These are phyloP conservation scores for Archivesica marissinica DNA, from an alignment of 1,140 invertebrate species.

Conservation along the genomic window DNA sequence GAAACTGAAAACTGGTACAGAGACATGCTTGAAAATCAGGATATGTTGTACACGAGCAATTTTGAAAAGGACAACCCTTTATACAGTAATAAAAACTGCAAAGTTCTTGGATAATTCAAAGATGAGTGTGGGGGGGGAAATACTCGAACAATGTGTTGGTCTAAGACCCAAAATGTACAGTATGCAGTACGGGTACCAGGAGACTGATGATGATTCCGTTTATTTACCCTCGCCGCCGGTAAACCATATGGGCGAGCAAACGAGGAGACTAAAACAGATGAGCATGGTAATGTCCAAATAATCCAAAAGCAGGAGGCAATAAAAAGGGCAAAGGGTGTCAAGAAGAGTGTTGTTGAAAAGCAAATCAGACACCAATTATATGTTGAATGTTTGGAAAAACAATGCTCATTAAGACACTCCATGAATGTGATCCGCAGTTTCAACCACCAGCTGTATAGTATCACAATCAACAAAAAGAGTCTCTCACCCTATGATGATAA, in stretches of 20 bases:
- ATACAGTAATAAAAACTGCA: constrained; percentile 28
- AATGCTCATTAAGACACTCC: constrained; percentile 21
- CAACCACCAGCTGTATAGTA: constrained; percentile 56
- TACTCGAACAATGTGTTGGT: constrained; percentile 64
- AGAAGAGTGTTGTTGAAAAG: constrained; percentile 65
- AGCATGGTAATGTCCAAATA: too few species aligned
- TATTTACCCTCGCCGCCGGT: too few species aligned
- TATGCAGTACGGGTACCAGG: background rate
- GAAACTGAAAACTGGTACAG: constrained; percentile 49
- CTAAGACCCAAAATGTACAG: constrained; percentile 65
- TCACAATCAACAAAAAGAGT: constrained; percentile 40
- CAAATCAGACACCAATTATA: constrained; percentile 64
- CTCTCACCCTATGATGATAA: constrained; percentile 34
- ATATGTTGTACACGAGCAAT: constrained; percentile 65
- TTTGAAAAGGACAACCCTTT: constrained; percentile 34
- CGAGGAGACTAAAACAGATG: too few species aligned
- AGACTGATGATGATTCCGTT: too few species aligned
- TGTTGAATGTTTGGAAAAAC: constrained; percentile 66
- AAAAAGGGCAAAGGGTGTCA: constrained; percentile 65
- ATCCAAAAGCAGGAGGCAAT: too few species aligned
- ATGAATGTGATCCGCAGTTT: constrained; percentile 68
- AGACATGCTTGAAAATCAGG: constrained; percentile 39
- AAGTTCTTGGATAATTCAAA: constrained; percentile 60
- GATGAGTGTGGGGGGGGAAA: constrained; percentile 35
- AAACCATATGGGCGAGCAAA: too few species aligned